These are phyloP conservation scores for Papilio protenor DNA, from an alignment of 2,888 invertebrate genomes.

Conservation along the genomic window DNA sequence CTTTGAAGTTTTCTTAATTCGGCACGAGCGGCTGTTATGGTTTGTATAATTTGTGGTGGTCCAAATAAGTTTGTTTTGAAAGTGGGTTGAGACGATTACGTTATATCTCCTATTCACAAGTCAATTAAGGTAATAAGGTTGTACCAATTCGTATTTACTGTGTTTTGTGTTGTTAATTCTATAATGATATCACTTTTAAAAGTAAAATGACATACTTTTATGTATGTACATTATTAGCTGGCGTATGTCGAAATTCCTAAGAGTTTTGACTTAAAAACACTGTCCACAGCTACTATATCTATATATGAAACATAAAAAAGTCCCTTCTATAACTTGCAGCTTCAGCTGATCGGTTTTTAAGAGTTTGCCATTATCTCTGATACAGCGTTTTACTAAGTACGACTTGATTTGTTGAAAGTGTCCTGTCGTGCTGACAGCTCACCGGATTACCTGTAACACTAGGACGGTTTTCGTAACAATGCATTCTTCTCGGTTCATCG, in stretches of 20 bases:
- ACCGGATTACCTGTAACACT: slow-evolving; percentile 9
- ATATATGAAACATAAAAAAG: too few species aligned
- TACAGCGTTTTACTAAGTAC: background rate
- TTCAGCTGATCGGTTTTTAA: too few species aligned
- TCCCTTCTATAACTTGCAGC: too few species aligned
- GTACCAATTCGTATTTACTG: background rate
- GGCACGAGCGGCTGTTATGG: slow-evolving; percentile 1
- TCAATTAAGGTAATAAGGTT: background rate
- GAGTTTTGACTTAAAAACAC: too few species aligned
- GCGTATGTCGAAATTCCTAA: background rate
- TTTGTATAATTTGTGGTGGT: background rate
- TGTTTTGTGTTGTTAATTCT: slow-evolving; percentile 4
- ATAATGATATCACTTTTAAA: background rate
- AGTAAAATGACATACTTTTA: background rate
- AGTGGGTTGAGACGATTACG: slow-evolving; percentile 9
- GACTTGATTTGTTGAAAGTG: background rate
- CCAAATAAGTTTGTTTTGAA: slow-evolving; percentile 4
- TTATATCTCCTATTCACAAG: background rate
- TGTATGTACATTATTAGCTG: background rate
- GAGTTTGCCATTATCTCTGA: background rate
- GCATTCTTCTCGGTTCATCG: slow-evolving; percentile 61
- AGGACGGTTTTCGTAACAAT: slow-evolving; percentile 54
- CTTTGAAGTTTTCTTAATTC: slow-evolving; percentile 12
- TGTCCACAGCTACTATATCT: too few species aligned
- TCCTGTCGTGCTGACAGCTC: background rate